A percentile compares a stretch with the other conserved stretches of the same genome.
Evolutionary conservation across 1,140 invertebrate genomes (phyloP).

Genomic region (Lepidostoma basale): DNA sequence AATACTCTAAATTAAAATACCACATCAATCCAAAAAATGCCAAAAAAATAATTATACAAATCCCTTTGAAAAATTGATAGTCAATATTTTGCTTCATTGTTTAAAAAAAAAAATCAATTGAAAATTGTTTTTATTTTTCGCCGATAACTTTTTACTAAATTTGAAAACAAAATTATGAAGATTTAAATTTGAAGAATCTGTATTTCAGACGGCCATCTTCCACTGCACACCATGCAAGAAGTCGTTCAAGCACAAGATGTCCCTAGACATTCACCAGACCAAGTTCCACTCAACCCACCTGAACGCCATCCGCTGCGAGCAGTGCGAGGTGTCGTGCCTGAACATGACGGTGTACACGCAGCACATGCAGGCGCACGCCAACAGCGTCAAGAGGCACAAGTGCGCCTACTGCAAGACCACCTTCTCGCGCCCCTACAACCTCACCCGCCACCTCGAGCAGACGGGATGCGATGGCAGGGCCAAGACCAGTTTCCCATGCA

Average conservation of each 20-base stretch:
- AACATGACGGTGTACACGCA: conserved; percentile 1
- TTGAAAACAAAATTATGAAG: too few species aligned
- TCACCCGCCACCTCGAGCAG: conserved; percentile 75
- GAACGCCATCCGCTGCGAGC: conserved; percentile 21
- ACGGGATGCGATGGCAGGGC: conserved; percentile 71
- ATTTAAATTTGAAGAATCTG: too few species aligned
- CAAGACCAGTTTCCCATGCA: conserved; percentile 65
- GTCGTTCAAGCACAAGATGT: conserved; percentile 28
- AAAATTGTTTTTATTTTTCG: too few species aligned
- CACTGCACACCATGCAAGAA: conserved; percentile 49
- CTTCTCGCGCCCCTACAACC: conserved; percentile 77
- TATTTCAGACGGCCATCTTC: conserved; percentile 56
- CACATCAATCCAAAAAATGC: too few species aligned
- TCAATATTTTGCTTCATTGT: too few species aligned
- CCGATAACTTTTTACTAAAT: too few species aligned
- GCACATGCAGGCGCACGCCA: conserved; percentile 18
- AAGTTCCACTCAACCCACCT: conserved; percentile 19
- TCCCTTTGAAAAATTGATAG: too few species aligned
- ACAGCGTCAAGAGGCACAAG: conserved; percentile 14
- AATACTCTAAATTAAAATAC: too few species aligned
- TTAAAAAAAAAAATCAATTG: too few species aligned
- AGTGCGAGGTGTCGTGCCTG: conserved; percentile 21
- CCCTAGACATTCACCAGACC: conserved; percentile 17
- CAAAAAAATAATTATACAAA: too few species aligned
- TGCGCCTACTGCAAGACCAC: conserved; percentile 65